These are phyloP conservation scores for Cyprinus carpio DNA, from an alignment of 2,113 vertebrate genomes.

Conservation along the genomic window DNA sequence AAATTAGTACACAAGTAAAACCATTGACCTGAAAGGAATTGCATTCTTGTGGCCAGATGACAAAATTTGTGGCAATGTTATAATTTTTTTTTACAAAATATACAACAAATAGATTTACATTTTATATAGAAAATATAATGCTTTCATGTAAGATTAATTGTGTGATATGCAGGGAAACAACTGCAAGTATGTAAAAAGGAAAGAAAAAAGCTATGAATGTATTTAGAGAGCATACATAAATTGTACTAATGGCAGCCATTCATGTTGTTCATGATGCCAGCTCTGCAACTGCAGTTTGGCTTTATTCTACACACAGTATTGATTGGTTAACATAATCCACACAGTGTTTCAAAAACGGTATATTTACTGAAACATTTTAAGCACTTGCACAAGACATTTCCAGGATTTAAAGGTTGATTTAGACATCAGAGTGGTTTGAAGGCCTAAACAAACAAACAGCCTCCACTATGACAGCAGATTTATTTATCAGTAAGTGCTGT, in stretches of 20 bases:
- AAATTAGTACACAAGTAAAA: not conserved
- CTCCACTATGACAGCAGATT: constrained; percentile 53
- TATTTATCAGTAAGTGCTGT: constrained; percentile 59
- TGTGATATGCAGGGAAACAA: constrained; percentile 41
- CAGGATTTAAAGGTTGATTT: constrained; percentile 65
- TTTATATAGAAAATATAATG: not conserved
- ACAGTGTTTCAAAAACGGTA: constrained; percentile 51
- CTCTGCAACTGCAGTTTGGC: constrained; percentile 13
- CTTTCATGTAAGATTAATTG: not conserved
- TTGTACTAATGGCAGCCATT: constrained; percentile 44
- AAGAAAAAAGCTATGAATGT: constrained; percentile 36
- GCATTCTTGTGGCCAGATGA: not conserved
- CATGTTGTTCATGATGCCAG: constrained; percentile 45
- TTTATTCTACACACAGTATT: constrained; percentile 51
- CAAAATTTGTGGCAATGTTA: not conserved
- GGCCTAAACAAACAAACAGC: constrained; percentile 53
- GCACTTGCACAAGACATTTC: constrained; percentile 55
- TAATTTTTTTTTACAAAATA: not conserved
- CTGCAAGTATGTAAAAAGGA: constrained; percentile 6
- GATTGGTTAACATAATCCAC: constrained; percentile 62
- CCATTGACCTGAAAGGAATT: not conserved
- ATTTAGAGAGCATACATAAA: constrained; percentile 47
- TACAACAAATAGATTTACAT: not conserved
- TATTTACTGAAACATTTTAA: constrained; percentile 62
- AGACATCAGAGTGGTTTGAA: constrained; percentile 54